phyloP scores from a whole-genome alignment of 2,113 vertebrate species.

The Nothocercus nigrocapillus region DNA sequence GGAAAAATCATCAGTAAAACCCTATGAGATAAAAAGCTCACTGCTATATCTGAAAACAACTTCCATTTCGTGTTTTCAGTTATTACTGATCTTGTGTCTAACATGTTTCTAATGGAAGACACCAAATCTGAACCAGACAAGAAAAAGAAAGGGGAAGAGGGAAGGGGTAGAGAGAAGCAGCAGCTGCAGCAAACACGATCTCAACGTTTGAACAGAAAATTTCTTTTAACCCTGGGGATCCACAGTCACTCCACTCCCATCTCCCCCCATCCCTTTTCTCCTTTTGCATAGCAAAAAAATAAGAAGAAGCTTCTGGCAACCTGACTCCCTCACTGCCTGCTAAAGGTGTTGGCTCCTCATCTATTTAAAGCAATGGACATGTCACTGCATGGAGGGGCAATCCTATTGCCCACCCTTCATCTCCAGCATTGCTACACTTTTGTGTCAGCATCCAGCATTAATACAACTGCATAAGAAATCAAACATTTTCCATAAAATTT shows the following conservation, averaged over 20 bases:
- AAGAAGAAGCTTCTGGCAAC: background rate
- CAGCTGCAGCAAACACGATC: background rate
- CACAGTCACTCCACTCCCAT: background rate
- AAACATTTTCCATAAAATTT: background rate
- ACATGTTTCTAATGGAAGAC: slow-evolving; percentile 49
- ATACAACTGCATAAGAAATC: background rate
- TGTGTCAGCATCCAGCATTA: background rate
- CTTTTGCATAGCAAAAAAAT: background rate
- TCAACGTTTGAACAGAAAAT: slow-evolving; percentile 36
- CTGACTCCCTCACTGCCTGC: background rate
- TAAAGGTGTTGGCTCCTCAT: background rate
- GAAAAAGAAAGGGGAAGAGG: background rate
- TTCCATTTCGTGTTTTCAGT: slow-evolving; percentile 45
- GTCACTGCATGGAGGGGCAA: background rate
- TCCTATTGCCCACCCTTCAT: background rate
- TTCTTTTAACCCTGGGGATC: slow-evolving; percentile 22
- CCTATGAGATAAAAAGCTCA: background rate
- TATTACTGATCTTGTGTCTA: slow-evolving; percentile 38
- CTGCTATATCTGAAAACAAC: slow-evolving; percentile 1
- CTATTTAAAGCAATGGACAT: background rate
- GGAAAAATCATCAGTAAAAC: background rate
- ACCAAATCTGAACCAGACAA: slow-evolving; percentile 33
- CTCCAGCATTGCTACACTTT: background rate
- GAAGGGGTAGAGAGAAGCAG: background rate
- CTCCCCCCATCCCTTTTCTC: background rate